These are phyloP conservation scores for Eupelmus urozonus DNA, from an alignment of 2,888 invertebrate genomes.

Conservation along the genomic window DNA sequence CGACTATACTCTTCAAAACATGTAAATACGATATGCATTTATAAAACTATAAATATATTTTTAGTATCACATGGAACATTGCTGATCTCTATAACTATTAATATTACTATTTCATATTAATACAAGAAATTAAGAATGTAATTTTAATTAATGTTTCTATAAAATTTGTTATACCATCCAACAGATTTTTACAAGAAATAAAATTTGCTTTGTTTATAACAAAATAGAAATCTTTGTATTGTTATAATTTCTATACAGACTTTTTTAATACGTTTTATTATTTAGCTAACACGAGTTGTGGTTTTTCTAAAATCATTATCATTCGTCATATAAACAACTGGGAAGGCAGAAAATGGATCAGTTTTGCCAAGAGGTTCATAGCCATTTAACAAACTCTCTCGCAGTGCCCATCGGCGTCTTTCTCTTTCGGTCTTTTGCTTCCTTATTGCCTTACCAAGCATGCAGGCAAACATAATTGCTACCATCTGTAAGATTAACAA, in stretches of 20 bases:
- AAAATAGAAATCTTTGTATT: constrained; percentile 29
- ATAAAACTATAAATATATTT: constrained; percentile 28
- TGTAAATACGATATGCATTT: constrained; percentile 46
- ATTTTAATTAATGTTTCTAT: neutral
- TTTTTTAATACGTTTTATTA: constrained; percentile 11
- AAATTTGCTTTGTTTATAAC: constrained; percentile 14
- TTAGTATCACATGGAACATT: constrained; percentile 20
- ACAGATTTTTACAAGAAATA: neutral
- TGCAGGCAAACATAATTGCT: constrained; percentile 92
- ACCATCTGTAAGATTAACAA: constrained; percentile 84
- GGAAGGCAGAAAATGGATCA: constrained; percentile 72
- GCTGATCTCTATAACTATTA: neutral
- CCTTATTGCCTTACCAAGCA: constrained; percentile 91
- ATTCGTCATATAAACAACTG: constrained; percentile 70
- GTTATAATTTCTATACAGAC: neutral
- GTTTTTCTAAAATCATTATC: constrained; percentile 33
- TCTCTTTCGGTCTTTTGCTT: constrained; percentile 86
- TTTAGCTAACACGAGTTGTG: constrained; percentile 29
- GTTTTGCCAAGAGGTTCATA: constrained; percentile 73
- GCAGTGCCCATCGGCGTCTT: constrained; percentile 84
- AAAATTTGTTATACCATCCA: neutral
- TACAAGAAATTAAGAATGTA: constrained; percentile 22
- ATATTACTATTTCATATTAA: constrained; percentile 27
- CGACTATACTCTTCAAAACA: constrained; percentile 3
- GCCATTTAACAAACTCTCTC: constrained; percentile 80